A percentile compares a stretch with the other conserved stretches of the same genome.
Evolutionary conservation across 2,888 invertebrate species (phyloP).

Genomic region (Cecidostiba fungosa): DNA sequence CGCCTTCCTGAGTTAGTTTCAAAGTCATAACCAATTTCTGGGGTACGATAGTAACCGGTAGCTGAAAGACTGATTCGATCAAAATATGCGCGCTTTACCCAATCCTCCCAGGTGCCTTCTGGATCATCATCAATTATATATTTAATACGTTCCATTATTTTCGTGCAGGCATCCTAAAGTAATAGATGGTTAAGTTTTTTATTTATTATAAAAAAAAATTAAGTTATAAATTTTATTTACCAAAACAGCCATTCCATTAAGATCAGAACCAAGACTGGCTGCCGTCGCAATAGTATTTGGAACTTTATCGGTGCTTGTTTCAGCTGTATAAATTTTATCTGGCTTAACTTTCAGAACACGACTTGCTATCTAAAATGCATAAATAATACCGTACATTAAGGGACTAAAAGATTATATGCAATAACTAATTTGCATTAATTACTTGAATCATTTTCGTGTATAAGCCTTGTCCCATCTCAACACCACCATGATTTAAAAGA

Average conservation of each 20-base stretch:
- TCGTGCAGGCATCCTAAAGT: constrained; percentile 86
- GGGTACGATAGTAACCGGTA: constrained; percentile 91
- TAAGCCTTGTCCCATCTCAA: constrained; percentile 98
- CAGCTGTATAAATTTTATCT: constrained; percentile 89
- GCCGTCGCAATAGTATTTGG: constrained; percentile 95
- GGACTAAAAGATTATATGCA: neutral
- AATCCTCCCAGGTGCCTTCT: constrained; percentile 90
- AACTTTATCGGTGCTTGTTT: constrained; percentile 94
- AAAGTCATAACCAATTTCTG: constrained; percentile 87
- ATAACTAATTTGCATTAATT: constrained; percentile 32
- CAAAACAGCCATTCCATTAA: constrained; percentile 95
- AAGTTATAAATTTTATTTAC: too few species aligned
- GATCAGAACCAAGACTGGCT: constrained; percentile 92
- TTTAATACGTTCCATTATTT: constrained; percentile 86
- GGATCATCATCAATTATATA: constrained; percentile 90
- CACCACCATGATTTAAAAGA: constrained; percentile 93
- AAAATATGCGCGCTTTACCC: constrained; percentile 89
- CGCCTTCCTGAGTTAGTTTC: constrained; percentile 86
- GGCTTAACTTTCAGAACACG: constrained; percentile 86
- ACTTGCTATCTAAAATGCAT: constrained; percentile 84
- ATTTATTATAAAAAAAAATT: too few species aligned
- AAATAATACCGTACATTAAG: too few species aligned
- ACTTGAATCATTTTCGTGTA: constrained; percentile 97
- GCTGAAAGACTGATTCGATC: constrained; percentile 90
- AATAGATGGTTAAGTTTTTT: too few species aligned